phyloP scores from a whole-genome alignment of 2,113 vertebrate genomes.

The Talpa occidentalis region DNA sequence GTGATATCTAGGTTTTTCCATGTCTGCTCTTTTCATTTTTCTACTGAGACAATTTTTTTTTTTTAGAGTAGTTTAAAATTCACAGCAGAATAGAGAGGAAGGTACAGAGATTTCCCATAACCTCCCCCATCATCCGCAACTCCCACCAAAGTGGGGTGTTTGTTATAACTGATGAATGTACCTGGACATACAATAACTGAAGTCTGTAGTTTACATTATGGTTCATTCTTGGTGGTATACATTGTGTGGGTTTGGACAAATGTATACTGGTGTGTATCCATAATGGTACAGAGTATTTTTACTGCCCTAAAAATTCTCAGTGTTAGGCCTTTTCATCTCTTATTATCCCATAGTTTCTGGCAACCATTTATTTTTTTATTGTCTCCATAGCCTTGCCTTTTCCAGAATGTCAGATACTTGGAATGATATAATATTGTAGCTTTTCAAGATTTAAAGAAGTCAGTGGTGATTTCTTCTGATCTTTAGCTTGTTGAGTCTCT shows the following conservation, averaged over 20 bases:
- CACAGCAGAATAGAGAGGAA: not conserved
- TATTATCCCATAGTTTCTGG: not conserved
- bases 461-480: conserved; percentile 3
- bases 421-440: not conserved
- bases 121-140: not conserved
- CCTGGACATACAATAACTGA: not conserved
- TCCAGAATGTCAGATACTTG: not conserved
- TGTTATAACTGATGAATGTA: not conserved
- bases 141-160: not conserved
- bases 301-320: not conserved
- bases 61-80: not conserved
- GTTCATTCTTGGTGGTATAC: not conserved
- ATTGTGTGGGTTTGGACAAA: not conserved
- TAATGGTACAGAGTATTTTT: not conserved
- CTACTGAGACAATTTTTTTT: not conserved
- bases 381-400: too few species aligned
- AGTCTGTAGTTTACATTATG: not conserved
- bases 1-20: not conserved
- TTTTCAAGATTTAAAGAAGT: not conserved
- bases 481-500: not conserved
- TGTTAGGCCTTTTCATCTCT: not conserved
- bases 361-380: not conserved
- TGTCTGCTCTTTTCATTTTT: not conserved
- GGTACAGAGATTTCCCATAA: not conserved
- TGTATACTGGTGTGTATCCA: not conserved